Evolutionary conservation across 2,888 invertebrate species (phyloP).

Genomic region (Suillia variegata): DNA sequence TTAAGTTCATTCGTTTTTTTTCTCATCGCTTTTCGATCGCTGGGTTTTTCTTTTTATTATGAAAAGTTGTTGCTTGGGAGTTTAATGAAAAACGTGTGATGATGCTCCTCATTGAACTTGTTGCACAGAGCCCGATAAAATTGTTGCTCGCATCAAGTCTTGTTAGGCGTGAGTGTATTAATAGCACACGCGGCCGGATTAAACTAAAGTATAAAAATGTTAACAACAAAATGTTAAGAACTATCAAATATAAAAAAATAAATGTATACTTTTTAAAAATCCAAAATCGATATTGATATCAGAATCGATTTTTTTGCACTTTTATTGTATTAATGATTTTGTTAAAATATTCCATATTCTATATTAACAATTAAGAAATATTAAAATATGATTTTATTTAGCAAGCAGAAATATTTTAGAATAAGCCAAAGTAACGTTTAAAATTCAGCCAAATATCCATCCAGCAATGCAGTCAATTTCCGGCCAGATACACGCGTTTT

Average conservation of each 20-base stretch:
- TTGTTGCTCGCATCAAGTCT: neutral
- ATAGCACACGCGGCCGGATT: too few relatives aligned
- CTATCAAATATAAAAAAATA: too few relatives aligned
- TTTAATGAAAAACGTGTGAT: neutral
- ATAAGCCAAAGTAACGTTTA: too few relatives aligned
- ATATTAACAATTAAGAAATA: neutral
- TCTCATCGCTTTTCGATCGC: neutral
- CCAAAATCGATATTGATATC: neutral
- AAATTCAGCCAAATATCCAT: constrained; percentile 36
- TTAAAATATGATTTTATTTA: neutral
- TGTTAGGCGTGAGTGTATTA: neutral
- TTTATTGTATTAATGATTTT: neutral
- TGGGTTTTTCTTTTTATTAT: neutral
- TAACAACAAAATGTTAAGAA: too few relatives aligned
- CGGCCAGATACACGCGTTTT: too few relatives aligned
- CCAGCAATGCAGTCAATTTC: too few relatives aligned
- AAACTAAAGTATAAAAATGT: too few relatives aligned
- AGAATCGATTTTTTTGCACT: neutral
- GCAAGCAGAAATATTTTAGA: neutral
- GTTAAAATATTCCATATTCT: too few relatives aligned
- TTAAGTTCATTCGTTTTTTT: neutral
- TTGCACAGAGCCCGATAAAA: neutral
- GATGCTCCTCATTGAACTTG: neutral
- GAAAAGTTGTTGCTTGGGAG: neutral
- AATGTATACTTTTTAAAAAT: too few relatives aligned